A percentile compares a stretch with the other conserved stretches of the same genome.
These are phyloP conservation scores for Scalopus aquaticus DNA, from an alignment of 2,113 vertebrate species.

Conservation along the genomic window DNA sequence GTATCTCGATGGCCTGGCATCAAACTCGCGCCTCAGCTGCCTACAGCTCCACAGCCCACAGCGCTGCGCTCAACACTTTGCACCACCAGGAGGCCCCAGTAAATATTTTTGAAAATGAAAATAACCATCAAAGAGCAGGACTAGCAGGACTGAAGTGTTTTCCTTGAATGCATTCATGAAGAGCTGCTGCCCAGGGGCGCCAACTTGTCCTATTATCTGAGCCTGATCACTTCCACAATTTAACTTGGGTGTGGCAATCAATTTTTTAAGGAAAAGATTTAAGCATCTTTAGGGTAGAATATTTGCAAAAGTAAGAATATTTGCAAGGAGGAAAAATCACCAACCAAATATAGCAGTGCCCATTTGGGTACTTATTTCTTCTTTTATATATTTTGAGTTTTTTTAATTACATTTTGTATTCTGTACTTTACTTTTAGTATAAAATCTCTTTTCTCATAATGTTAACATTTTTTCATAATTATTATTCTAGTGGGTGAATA, in stretches of 20 bases:
- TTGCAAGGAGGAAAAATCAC: not conserved
- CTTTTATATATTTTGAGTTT: not conserved
- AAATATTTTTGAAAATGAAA: constrained; percentile 39
- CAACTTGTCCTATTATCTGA: not conserved
- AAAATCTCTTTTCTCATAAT: not conserved
- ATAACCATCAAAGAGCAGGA: not conserved
- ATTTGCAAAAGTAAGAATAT: constrained; percentile 8
- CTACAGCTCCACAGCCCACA: too few species aligned
- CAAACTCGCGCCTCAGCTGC: too few species aligned
- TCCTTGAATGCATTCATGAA: not conserved
- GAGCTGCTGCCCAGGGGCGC: not conserved
- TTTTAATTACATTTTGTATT: constrained; percentile 1
- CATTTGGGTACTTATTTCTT: not conserved
- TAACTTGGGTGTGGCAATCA: not conserved
- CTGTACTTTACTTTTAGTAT: not conserved
- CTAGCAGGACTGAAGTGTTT: not conserved
- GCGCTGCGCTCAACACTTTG: too few species aligned
- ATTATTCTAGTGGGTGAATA: constrained; percentile 13
- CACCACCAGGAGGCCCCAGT: not conserved
- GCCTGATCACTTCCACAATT: not conserved
- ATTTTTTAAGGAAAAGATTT: not conserved
- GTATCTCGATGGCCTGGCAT: too few species aligned
- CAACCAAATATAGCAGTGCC: not conserved
- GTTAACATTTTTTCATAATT: not conserved
- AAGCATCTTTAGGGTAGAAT: not conserved